These are phyloP conservation scores for Apolygus lucorum DNA, from an alignment of 1,140 invertebrate genomes.

Conservation along the genomic window DNA sequence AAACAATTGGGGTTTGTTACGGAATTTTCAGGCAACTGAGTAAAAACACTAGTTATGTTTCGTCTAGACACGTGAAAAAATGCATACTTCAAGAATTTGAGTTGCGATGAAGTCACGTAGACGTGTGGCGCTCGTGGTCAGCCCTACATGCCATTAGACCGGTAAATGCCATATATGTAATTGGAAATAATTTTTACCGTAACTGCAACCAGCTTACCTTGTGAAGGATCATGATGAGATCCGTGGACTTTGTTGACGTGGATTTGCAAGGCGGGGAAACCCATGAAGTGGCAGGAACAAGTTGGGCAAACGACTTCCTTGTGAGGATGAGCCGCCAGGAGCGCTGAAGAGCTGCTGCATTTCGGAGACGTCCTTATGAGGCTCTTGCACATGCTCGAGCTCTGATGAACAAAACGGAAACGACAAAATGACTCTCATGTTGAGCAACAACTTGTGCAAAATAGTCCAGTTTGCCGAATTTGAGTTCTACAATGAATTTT, in stretches of 20 bases:
- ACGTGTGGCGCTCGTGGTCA: too few species aligned
- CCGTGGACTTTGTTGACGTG: constrained; percentile 30
- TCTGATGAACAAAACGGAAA: constrained; percentile 42
- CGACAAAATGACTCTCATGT: constrained; percentile 22
- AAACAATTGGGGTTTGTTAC: too few species aligned
- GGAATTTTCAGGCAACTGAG: too few species aligned
- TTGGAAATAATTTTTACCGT: too few species aligned
- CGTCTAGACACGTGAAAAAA: too few species aligned
- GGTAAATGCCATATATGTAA: too few species aligned
- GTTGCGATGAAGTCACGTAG: too few species aligned
- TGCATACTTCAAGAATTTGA: too few species aligned
- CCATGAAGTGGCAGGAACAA: constrained; percentile 34
- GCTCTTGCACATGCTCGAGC: constrained; percentile 22
- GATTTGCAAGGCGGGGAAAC: constrained; percentile 32
- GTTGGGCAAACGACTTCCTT: constrained; percentile 35
- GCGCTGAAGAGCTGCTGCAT: constrained; percentile 19
- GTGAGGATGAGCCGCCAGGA: constrained; percentile 29
- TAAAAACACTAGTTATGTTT: too few species aligned
- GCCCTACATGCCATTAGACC: too few species aligned
- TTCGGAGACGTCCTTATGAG: not conserved
- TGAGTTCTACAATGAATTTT: not conserved
- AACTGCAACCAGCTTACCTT: too few species aligned
- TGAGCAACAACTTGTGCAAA: not conserved
- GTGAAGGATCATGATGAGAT: constrained; percentile 21
- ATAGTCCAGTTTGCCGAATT: not conserved